Conservation (phyloP, 1,140 invertebrate genomes). For the Octopus bimaculoides region DNA sequence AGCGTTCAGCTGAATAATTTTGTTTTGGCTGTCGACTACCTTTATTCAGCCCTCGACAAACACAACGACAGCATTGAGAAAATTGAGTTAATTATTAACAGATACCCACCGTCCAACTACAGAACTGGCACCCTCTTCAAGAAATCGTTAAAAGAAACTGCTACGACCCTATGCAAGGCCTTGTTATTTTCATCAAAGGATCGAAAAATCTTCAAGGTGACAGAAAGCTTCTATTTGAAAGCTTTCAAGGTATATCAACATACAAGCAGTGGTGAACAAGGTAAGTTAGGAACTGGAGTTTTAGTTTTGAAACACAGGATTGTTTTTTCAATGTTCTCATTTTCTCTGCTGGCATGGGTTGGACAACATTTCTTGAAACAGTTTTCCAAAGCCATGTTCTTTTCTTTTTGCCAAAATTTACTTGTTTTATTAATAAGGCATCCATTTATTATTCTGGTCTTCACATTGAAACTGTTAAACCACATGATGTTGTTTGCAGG, state of each 20-base stretch:
- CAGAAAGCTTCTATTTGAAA: slow-evolving; percentile 43
- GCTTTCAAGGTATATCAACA: slow-evolving; percentile 43
- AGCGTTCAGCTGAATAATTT: slow-evolving; percentile 17
- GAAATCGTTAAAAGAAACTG: not conserved
- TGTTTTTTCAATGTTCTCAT: no score
- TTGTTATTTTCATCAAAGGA: slow-evolving; percentile 38
- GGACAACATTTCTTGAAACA: no score
- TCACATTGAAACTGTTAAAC: no score
- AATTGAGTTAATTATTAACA: slow-evolving; percentile 23
- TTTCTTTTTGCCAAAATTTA: no score
- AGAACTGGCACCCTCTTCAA: slow-evolving; percentile 9
- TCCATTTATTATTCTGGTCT: no score
- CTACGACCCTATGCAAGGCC: slow-evolving; percentile 33
- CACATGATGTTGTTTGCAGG: no score
- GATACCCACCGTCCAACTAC: not conserved
- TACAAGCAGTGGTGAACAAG: slow-evolving; percentile 23
- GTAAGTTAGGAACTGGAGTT: no score
- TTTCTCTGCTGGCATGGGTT: no score
- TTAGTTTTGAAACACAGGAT: no score
- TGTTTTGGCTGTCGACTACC: slow-evolving; percentile 32
- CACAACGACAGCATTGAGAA: slow-evolving; percentile 33
- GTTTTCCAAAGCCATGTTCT: no score
- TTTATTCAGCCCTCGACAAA: slow-evolving; percentile 30
- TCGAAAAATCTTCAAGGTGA: slow-evolving; percentile 30
- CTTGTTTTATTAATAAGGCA: no score